A percentile compares a stretch with the other conserved stretches of the same genome.
Evolutionary conservation across 2,888 invertebrate genomes (phyloP).

Genomic region (Erynnis tages): DNA sequence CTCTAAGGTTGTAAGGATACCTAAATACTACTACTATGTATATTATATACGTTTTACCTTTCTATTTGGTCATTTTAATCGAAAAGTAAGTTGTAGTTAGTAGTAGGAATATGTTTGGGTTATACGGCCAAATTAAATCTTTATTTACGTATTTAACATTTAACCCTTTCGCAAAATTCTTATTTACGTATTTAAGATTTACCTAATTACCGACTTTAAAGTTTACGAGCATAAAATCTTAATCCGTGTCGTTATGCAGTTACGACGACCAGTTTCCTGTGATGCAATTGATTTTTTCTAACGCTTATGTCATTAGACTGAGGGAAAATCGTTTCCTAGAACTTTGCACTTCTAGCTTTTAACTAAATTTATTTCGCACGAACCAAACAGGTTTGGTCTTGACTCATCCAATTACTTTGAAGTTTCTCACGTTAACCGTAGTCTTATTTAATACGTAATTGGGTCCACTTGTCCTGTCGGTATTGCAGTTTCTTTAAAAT

Average conservation of each 20-base stretch:
- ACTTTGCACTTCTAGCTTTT: conserved; percentile 9
- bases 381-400: conserved; percentile 18
- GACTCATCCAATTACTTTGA: conserved; percentile 21
- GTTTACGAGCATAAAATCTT: no score
- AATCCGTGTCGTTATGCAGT: conserved; percentile 9
- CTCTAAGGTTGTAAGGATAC: no score
- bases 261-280: conserved; percentile 11
- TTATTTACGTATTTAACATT: no score
- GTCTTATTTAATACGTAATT: conserved; percentile 18
- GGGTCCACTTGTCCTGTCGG: not conserved
- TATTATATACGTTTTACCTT: no score
- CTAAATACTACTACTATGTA: no score
- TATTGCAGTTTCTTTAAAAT: not conserved
- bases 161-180: no score
- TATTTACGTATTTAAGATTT: no score
- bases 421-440: conserved; percentile 7
- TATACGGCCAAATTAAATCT: no score
- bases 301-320: conserved; percentile 6
- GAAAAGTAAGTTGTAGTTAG: no score
- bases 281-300: conserved; percentile 19
- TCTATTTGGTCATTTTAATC: no score
- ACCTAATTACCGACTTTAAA: no score
- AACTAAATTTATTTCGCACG: conserved; percentile 10
- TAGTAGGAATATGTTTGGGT: no score
- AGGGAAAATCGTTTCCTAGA: conserved; percentile 10